phyloP scores from a whole-genome alignment of 2,797 vertebrate species.

The Pteropus rufus region DNA sequence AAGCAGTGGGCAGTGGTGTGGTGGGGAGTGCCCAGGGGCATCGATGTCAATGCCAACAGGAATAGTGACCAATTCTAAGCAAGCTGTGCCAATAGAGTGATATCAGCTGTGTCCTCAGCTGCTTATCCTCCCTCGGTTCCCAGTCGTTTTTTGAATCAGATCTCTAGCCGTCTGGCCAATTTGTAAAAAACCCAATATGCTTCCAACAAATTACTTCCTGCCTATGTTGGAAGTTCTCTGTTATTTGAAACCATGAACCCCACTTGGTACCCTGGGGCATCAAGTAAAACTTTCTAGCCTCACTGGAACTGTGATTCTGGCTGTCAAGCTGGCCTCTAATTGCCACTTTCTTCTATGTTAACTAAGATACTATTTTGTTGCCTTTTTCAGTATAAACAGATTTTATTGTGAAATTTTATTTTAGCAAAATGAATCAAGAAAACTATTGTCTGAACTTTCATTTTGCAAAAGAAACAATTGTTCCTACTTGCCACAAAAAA shows the following conservation, averaged over 20 bases:
- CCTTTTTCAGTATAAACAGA: slow-evolving; percentile 33
- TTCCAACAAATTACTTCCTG: slow-evolving; percentile 24
- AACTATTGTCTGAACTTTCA: slow-evolving; percentile 23
- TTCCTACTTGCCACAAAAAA: not conserved
- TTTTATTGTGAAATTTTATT: not conserved
- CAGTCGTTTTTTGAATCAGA: not conserved
- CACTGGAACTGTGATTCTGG: not conserved
- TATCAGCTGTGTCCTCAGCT: not conserved
- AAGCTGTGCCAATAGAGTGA: not conserved
- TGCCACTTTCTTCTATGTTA: slow-evolving; percentile 15
- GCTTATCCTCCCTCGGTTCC: not conserved
- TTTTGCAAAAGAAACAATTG: slow-evolving; percentile 36
- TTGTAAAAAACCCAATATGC: not conserved
- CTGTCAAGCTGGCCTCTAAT: not conserved
- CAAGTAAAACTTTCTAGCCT: not conserved
- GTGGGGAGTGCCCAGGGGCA: not conserved
- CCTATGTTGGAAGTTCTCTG: slow-evolving; percentile 17
- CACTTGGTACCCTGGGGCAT: not conserved
- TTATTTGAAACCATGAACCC: not conserved
- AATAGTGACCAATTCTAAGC: not conserved
- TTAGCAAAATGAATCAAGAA: slow-evolving; percentile 4
- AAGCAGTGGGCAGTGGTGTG: not conserved
- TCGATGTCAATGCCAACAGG: not conserved
- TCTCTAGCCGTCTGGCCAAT: not conserved
- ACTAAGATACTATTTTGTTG: not conserved